Conservation (phyloP, 2,888 invertebrate genomes). For the Tetramorium bicarinatum region DNA sequence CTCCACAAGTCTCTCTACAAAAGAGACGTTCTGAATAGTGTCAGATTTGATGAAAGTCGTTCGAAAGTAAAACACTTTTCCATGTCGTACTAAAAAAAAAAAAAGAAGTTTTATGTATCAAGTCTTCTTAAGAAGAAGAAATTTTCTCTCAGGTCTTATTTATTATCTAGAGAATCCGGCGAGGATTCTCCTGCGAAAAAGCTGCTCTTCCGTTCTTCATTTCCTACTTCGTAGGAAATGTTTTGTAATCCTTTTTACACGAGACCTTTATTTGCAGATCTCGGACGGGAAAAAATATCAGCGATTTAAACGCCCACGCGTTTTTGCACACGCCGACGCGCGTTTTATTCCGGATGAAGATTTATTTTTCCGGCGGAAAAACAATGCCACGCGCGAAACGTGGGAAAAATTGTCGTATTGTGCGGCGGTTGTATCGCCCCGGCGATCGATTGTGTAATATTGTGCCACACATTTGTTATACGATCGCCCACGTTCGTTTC, state of each 20-base stretch:
- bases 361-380: too few relatives aligned
- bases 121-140: not conserved
- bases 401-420: not conserved
- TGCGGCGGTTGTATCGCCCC: not conserved
- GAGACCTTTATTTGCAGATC: not conserved
- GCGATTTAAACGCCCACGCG: not conserved
- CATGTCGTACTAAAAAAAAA: not conserved
- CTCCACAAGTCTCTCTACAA: not conserved
- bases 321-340: too few relatives aligned
- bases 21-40: not conserved
- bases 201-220: not conserved
- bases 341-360: not conserved
- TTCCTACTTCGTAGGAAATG: not conserved
- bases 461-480: conserved; percentile 13
- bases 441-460: conserved; percentile 50
- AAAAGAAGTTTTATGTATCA: not conserved
- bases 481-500: conserved; percentile 25
- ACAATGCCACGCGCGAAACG: not conserved
- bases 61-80: not conserved
- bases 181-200: not conserved
- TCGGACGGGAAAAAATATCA: not conserved
- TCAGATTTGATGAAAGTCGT: not conserved
- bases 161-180: not conserved
- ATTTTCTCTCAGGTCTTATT: not conserved
- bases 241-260: not conserved